phyloP scores from a whole-genome alignment of 2,888 invertebrate species.

The Drosophila pseudotakahashii region DNA sequence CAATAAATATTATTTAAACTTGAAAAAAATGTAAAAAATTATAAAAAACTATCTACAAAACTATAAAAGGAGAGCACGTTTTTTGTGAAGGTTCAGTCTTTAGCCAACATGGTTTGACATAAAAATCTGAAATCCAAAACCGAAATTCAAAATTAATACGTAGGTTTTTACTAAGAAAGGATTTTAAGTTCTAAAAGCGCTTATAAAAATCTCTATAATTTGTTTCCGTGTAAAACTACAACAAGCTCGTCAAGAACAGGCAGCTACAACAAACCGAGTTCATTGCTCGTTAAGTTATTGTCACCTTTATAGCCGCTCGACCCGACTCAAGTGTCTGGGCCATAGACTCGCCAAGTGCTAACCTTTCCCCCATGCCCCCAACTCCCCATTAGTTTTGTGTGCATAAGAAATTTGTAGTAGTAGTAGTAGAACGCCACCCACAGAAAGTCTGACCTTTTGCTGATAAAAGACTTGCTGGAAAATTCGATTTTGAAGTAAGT shows the following conservation, averaged over 20 bases:
- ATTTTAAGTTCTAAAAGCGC: too few relatives aligned
- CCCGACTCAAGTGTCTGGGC: constrained; percentile 61
- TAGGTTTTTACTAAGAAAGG: too few relatives aligned
- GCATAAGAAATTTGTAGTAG: constrained; percentile 65
- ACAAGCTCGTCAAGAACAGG: constrained; percentile 36
- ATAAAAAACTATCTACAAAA: too few relatives aligned
- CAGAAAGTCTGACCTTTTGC: constrained; percentile 29
- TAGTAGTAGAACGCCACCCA: too few relatives aligned
- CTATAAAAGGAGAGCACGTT: too few relatives aligned
- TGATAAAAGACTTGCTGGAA: constrained; percentile 12
- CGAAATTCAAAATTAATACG: too few relatives aligned
- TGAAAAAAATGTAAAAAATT: too few relatives aligned
- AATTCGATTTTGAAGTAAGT: constrained; percentile 37
- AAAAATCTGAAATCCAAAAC: background rate
- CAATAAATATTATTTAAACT: too few relatives aligned
- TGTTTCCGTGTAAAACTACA: constrained; percentile 4
- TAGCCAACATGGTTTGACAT: too few relatives aligned
- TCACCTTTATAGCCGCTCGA: constrained; percentile 75
- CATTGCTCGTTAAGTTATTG: constrained; percentile 83
- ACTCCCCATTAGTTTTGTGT: constrained; percentile 38
- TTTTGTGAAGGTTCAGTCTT: too few relatives aligned
- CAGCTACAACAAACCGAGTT: constrained; percentile 56
- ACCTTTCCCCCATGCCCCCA: constrained; percentile 34
- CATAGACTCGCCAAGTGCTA: constrained; percentile 78
- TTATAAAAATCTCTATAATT: background rate